These are phyloP conservation scores for Rhopilema esculentum DNA, from an alignment of 30 jellyfish, hydroid and myxozoan genomes.

Conservation along the genomic window DNA sequence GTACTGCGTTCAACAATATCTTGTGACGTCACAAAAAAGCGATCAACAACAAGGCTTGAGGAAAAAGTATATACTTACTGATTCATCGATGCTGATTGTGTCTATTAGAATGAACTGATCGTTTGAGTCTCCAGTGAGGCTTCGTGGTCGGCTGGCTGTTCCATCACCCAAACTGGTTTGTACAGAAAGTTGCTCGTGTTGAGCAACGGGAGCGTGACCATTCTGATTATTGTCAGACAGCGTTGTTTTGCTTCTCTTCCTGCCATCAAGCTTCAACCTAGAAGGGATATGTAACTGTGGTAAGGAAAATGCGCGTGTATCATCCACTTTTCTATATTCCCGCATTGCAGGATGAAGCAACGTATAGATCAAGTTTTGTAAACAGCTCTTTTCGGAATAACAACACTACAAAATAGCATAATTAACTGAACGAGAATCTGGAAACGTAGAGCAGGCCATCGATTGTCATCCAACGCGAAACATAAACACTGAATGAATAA, in stretches of 20 bases:
- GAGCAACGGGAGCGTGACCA: not conserved
- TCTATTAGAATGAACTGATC: slow-evolving; percentile 77
- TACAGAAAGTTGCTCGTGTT: slow-evolving; percentile 26
- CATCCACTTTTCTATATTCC: not conserved
- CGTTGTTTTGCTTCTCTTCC: slow-evolving; percentile 56
- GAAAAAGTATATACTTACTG: no score
- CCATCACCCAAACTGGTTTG: slow-evolving; percentile 38
- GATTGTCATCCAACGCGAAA: no score
- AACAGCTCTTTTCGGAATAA: not conserved
- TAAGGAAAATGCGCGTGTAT: not conserved
- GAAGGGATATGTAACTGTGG: slow-evolving; percentile 10
- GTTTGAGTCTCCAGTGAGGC: slow-evolving; percentile 64
- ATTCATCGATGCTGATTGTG: slow-evolving; percentile 70
- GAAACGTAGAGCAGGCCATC: no score
- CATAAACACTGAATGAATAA: no score
- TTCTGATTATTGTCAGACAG: not conserved
- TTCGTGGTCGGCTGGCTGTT: slow-evolving; percentile 48
- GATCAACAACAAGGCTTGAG: no score
- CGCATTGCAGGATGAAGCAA: not conserved
- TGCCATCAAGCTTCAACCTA: slow-evolving; percentile 62
- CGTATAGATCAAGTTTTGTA: not conserved
- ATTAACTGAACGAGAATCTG: no score
- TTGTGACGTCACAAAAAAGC: no score
- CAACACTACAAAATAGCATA: no score
- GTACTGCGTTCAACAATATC: no score